Evolutionary conservation across 2,888 invertebrate species (phyloP).

Genomic region (Morinoia aosen): DNA sequence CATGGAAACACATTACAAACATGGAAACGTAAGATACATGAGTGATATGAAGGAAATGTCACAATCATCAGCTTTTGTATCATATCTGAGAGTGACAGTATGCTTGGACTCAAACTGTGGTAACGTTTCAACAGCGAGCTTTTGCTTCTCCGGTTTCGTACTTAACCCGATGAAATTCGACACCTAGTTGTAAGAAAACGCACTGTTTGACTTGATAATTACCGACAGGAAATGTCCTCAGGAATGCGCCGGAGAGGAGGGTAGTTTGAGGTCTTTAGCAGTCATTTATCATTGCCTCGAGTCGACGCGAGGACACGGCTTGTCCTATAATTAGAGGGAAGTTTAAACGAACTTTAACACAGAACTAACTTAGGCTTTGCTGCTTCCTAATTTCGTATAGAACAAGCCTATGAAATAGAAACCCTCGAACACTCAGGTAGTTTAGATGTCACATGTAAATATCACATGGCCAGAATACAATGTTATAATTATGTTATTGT

Average conservation of each 20-base stretch:
- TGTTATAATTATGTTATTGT: neutral
- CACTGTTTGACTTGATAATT: neutral
- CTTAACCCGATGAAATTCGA: neutral
- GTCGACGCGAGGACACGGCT: neutral
- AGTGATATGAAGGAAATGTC: no score
- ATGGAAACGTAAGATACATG: no score
- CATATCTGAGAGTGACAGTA: no score
- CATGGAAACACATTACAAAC: no score
- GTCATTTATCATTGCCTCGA: neutral
- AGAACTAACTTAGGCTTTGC: neutral
- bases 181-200: constrained; percentile 7
- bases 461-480: neutral
- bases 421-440: neutral
- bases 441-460: neutral
- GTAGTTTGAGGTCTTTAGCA: neutral
- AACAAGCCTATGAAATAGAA: neutral
- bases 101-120: neutral
- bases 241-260: neutral
- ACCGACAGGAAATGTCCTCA: neutral
- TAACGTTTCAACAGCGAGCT: neutral
- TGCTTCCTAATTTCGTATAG: neutral
- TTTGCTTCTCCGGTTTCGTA: neutral
- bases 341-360: neutral
- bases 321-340: neutral
- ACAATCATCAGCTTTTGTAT: no score